These are phyloP conservation scores for Actenoides hombroni DNA, from an alignment of 2,113 vertebrate genomes.

Conservation along the genomic window DNA sequence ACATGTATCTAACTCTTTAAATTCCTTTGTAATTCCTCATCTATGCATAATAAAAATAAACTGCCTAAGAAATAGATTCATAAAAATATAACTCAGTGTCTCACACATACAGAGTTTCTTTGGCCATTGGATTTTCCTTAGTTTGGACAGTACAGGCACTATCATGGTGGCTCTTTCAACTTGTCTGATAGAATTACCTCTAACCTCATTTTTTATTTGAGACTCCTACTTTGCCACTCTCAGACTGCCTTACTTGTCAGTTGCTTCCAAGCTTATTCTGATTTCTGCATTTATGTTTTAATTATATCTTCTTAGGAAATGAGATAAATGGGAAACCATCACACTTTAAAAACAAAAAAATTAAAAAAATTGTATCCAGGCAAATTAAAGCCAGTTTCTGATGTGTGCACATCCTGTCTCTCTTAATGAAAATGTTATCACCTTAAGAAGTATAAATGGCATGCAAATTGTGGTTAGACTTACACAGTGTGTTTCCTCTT, in stretches of 20 bases:
- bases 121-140: not conserved
- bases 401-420: not conserved
- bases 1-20: not conserved
- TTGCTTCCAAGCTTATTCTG: slow-evolving; percentile 8
- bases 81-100: not conserved
- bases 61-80: not conserved
- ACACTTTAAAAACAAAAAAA: not conserved
- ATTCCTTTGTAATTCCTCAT: not conserved
- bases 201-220: not conserved
- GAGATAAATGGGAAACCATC: slow-evolving; percentile 16
- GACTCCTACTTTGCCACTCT: not conserved
- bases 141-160: not conserved
- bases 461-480: not conserved
- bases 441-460: not conserved
- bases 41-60: not conserved
- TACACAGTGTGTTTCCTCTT: not conserved
- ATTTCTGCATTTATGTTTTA: not conserved
- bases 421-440: slow-evolving; percentile 5
- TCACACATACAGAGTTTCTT: not conserved
- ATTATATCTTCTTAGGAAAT: slow-evolving; percentile 28
- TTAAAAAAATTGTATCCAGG: not conserved
- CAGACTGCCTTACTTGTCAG: not conserved
- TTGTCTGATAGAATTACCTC: not conserved
- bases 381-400: not conserved
- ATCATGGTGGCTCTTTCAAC: not conserved